phyloP scores from a whole-genome alignment of 35 echinoderm and acorn worm genomes.

The Stichopus chloronotus region DNA sequence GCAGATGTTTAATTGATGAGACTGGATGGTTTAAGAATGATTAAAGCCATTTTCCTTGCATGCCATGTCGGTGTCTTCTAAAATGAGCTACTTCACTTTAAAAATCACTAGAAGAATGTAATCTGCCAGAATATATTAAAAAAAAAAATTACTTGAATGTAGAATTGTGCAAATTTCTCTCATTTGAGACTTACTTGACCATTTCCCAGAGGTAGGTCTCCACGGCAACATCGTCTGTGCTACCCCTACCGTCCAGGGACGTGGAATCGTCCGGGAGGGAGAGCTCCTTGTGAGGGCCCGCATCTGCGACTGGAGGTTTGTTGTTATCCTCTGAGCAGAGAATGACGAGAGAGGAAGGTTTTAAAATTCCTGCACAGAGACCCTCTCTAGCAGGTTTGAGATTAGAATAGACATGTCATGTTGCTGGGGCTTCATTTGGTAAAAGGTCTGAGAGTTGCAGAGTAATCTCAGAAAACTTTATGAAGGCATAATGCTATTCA shows the following conservation, averaged over 20 bases:
- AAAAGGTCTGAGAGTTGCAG: not conserved
- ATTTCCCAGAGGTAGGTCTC: constrained; percentile 73
- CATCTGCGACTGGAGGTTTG: constrained; percentile 75
- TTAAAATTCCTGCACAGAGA: not conserved
- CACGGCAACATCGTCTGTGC: constrained; percentile 79
- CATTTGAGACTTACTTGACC: constrained; percentile 58
- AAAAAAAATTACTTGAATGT: too few relatives aligned
- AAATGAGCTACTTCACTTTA: too few relatives aligned
- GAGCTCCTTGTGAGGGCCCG: constrained; percentile 89
- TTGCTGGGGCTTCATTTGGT: not conserved
- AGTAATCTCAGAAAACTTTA: too few relatives aligned
- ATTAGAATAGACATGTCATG: not conserved
- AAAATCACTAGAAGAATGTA: too few relatives aligned
- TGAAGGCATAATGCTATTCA: too few relatives aligned
- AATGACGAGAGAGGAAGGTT: not conserved
- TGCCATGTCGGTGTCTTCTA: too few relatives aligned
- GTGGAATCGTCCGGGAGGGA: constrained; percentile 85
- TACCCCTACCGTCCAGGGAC: constrained; percentile 71
- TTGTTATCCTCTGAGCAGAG: constrained; percentile 71
- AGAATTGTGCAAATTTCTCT: too few relatives aligned
- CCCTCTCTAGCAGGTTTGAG: not conserved
- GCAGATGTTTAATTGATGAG: too few relatives aligned
- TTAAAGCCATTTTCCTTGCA: too few relatives aligned
- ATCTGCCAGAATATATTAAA: too few relatives aligned
- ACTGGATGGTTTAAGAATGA: too few relatives aligned